Percentiles rank a stretch among this genome's conserved stretches.
Evolutionary conservation across 1,140 invertebrate genomes (phyloP).

Genomic region (Wasmannia auropunctata): DNA sequence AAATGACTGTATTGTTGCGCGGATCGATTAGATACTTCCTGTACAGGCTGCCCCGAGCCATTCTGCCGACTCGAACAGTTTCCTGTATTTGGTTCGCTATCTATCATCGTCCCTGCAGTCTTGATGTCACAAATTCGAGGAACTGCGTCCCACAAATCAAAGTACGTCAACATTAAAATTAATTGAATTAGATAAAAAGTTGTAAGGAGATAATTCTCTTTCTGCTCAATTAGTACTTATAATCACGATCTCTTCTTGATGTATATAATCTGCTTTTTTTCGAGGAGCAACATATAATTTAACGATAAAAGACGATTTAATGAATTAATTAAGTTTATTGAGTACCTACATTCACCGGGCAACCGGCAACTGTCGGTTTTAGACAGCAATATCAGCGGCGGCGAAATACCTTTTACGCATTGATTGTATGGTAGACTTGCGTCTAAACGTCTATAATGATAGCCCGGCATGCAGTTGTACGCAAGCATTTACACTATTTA

Average conservation of each 20-base stretch:
- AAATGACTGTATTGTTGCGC: constrained; percentile 41
- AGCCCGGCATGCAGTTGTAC: not conserved
- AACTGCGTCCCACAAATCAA: not conserved
- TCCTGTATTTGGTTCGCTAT: not conserved
- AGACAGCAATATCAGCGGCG: constrained; percentile 13
- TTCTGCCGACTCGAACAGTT: not conserved
- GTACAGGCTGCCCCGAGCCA: not conserved
- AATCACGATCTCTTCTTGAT: constrained; percentile 4
- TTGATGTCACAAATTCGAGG: not conserved
- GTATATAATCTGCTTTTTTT: not conserved
- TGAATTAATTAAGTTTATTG: constrained; percentile 39
- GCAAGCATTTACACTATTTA: constrained; percentile 38
- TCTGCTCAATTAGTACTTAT: not conserved
- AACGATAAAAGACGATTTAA: constrained; percentile 12
- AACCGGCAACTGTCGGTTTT: constrained; percentile 6
- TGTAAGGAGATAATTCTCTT: not conserved
- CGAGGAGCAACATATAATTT: not conserved
- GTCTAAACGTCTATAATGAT: constrained; percentile 37
- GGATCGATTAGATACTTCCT: constrained; percentile 31
- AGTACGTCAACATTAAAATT: not conserved
- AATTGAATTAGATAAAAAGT: not conserved
- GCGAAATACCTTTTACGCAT: constrained; percentile 3
- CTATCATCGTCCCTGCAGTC: not conserved
- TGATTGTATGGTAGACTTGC: constrained; percentile 28
- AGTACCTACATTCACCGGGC: not conserved